phyloP scores from a whole-genome alignment of 2,888 invertebrate species.

The Ariolimax columbianus region DNA sequence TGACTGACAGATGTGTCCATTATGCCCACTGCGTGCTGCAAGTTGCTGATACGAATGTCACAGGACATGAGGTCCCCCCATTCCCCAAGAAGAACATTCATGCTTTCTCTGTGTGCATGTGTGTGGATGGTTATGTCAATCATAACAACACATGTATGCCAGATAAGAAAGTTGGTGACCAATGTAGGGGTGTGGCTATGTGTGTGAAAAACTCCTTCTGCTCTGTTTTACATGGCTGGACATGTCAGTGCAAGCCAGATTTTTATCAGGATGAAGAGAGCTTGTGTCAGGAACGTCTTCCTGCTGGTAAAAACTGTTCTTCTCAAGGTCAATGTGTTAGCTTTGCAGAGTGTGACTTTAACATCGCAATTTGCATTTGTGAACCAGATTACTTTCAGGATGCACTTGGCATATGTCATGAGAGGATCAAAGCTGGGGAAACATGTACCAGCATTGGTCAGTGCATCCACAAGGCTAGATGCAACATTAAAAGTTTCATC shows the following conservation, averaged over 20 bases:
- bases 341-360: conserved; percentile 50
- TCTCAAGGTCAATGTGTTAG: conserved; percentile 39
- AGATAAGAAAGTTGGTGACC: conserved; percentile 36
- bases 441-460: conserved; percentile 46
- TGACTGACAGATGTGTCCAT: conserved; percentile 44
- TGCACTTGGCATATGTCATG: conserved; percentile 28
- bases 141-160: background rate
- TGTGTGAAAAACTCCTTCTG: conserved; percentile 49
- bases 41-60: background rate
- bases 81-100: background rate
- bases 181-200: conserved; percentile 53
- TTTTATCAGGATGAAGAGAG: conserved; percentile 42
- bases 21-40: conserved; percentile 41
- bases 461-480: conserved; percentile 50
- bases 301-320: conserved; percentile 47
- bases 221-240: conserved; percentile 40
- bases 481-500: conserved; percentile 18
- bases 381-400: conserved; percentile 37
- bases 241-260: conserved; percentile 45
- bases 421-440: conserved; percentile 45
- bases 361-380: conserved; percentile 34
- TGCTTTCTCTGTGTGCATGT: conserved; percentile 31
- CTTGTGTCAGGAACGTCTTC: conserved; percentile 38
- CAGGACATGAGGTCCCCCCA: background rate
- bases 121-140: conserved; percentile 42